A percentile compares a stretch with the other conserved stretches of the same genome.
phyloP scores from a whole-genome alignment of 2,113 vertebrate species.

The Rhinolophus sinicus region DNA sequence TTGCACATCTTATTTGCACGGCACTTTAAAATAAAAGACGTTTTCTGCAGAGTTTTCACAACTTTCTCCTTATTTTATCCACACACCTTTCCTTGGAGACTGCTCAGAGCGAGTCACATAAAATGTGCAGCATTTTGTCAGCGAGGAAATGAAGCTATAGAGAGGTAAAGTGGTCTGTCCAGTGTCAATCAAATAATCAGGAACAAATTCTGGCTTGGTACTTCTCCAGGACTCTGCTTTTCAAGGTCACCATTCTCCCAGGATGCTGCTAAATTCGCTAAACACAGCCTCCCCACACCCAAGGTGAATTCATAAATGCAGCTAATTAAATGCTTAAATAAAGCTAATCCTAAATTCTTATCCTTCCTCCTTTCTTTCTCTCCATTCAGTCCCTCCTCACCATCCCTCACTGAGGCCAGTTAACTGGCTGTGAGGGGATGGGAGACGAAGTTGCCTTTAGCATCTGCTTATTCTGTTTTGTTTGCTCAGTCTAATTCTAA shows the following conservation, averaged over 20 bases:
- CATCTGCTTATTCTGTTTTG: neutral
- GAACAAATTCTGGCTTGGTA: neutral
- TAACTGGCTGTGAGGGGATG: neutral
- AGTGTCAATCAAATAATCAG: conserved; percentile 1
- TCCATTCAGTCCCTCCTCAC: neutral
- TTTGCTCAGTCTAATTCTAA: conserved; percentile 8
- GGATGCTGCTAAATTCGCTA: neutral
- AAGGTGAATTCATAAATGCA: neutral
- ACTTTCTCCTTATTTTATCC: conserved; percentile 57
- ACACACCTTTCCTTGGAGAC: conserved; percentile 39
- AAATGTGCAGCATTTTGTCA: neutral
- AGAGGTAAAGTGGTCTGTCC: neutral
- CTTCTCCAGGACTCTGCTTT: neutral
- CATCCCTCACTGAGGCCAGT: neutral
- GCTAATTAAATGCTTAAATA: neutral
- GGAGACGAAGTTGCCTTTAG: neutral
- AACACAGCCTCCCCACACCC: neutral
- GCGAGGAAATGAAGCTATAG: neutral
- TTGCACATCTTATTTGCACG: neutral
- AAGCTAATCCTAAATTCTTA: neutral
- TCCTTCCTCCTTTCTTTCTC: neutral
- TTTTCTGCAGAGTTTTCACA: conserved; percentile 30
- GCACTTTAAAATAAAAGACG: conserved; percentile 26
- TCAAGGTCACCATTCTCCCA: neutral
- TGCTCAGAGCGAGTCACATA: neutral